Evolutionary conservation across 2,888 invertebrate species (phyloP), one percentile per base, ranked within the genome.

Genomic region (Papilio gigon): DNA sequence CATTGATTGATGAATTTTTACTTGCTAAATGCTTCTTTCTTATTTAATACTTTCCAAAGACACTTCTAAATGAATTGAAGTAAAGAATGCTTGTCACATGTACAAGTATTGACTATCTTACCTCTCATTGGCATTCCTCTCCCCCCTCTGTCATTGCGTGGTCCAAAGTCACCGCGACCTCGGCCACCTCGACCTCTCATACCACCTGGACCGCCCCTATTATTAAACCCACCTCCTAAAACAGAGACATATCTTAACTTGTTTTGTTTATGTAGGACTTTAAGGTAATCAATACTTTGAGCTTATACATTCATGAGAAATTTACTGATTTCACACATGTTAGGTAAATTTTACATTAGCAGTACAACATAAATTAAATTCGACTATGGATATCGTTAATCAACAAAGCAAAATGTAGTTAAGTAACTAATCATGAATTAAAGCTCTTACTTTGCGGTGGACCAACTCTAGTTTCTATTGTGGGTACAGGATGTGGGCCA

Each of bases 91-190:
- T 9, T 2, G 20, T 20, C 2, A 14, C 20, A 9, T 4, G n/a
- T 40, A 1, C 5, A 40, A n/a, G 5, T n/a, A n/a, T 40, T 12
- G 2, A 44, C 11, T 27, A 63, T 22, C 0, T 56, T 71, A 88
- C 91, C 91, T 87, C 91, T 86, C 90, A 90, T 90, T 5, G 84
- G 88, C 90, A 90, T 89, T 60, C 90, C 90, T 40, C 90, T 86
- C 44, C 82, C 83, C 1, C 89, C 90, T 69, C 90, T 81, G 61
- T 89, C 90, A 71, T 83, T 86, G 37, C 89, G 80, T 14, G 82
- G 90, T 14, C 81, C 85, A 77, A 90, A 91, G 73, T 92, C 91
- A 22, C 90, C 91, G 44, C 90, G 81, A 0, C 91, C 90, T 44
- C 91, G 77, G 1, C 90, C 89, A 20, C 91, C 88, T 22, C 91